Conservation (phyloP, 2,113 vertebrate genomes). For the Pristiophorus japonicus region DNA sequence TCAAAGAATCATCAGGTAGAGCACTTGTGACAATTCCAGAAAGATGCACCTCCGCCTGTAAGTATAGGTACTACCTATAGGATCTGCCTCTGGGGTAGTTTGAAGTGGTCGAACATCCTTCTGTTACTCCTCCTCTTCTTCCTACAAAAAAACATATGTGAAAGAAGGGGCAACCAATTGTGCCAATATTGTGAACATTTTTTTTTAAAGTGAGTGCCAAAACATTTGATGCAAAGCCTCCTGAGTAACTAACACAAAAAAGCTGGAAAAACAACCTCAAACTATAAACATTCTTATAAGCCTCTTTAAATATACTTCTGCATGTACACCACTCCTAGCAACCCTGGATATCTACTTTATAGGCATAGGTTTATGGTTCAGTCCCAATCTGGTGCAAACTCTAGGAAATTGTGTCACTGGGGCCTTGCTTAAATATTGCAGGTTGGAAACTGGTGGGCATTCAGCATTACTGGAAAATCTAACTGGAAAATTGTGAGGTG, state of each 20-base stretch:
- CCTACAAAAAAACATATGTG: not conserved
- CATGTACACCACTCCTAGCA: not conserved
- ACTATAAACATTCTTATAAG: not conserved
- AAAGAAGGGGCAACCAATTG: not conserved
- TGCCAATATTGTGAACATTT: not conserved
- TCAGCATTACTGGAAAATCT: not conserved
- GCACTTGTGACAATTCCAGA: not conserved
- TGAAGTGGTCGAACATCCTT: not conserved
- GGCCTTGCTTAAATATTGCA: not conserved
- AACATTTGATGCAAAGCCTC: not conserved
- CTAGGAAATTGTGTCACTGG: not conserved
- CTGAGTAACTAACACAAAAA: not conserved
- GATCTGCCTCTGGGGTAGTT: not conserved
- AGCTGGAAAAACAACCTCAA: not conserved
- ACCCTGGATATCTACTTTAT: not conserved
- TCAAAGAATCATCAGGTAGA: not conserved
- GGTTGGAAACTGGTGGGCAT: not conserved
- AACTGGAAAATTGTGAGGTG: not conserved
- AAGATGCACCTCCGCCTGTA: not conserved
- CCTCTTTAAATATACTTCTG: not conserved
- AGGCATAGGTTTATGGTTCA: not conserved
- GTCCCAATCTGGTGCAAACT: not conserved
- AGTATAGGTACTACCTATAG: not conserved
- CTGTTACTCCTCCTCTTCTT: not conserved
- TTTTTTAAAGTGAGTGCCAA: not conserved